Conservation (phyloP, 2,888 invertebrate species). For the Cheilosia pagana region DNA sequence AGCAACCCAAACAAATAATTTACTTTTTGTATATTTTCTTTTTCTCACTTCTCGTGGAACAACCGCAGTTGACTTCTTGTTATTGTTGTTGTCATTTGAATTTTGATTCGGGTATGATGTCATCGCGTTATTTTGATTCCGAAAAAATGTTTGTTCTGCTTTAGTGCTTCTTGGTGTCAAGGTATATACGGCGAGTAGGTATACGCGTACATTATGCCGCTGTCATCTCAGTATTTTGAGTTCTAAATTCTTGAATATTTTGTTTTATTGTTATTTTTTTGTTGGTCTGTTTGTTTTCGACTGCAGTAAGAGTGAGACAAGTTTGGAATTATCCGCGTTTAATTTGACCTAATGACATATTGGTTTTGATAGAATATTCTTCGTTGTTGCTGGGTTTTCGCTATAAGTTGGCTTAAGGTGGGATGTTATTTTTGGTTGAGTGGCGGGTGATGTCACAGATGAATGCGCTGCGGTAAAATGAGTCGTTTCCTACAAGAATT, state of each 20-base stretch:
- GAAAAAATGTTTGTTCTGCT: constrained; percentile 48
- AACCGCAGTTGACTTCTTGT: constrained; percentile 5
- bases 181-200: constrained; percentile 31
- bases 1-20: constrained; percentile 54
- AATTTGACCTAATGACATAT: constrained; percentile 42
- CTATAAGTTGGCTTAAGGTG: not conserved
- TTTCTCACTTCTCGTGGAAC: not conserved
- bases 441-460: constrained; percentile 27
- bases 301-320: constrained; percentile 8
- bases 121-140: constrained; percentile 58
- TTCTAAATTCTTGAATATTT: not conserved
- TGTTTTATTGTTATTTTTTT: constrained; percentile 6
- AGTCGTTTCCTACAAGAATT: too few relatives aligned
- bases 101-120: constrained; percentile 62
- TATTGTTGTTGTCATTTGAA: constrained; percentile 55
- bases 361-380: constrained; percentile 5
- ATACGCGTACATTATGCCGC: constrained; percentile 2
- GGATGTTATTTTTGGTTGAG: constrained; percentile 16
- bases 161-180: constrained; percentile 54
- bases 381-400: not conserved
- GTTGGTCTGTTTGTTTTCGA: not conserved
- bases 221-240: constrained; percentile 45
- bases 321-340: not conserved
- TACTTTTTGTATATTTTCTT: constrained; percentile 31
- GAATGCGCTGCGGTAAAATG: too few relatives aligned